These are phyloP conservation scores for Eclectus roratus DNA, from an alignment of 2,113 vertebrate species.

Conservation along the genomic window DNA sequence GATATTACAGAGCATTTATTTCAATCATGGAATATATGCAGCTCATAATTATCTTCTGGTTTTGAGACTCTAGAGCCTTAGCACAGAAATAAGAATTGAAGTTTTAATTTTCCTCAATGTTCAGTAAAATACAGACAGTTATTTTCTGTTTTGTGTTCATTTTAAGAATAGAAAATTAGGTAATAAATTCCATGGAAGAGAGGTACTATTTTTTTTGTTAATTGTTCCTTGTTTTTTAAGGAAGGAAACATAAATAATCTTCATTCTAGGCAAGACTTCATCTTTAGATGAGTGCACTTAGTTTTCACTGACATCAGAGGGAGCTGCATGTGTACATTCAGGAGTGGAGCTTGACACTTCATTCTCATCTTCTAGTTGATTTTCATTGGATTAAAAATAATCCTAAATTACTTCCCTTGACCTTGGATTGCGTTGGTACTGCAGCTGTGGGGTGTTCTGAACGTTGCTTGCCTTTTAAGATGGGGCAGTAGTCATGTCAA, in stretches of 20 bases:
- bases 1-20: constrained; percentile 9
- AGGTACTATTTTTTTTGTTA: neutral
- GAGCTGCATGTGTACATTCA: neutral
- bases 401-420: neutral
- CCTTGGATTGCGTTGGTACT: neutral
- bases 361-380: neutral
- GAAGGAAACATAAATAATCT: neutral
- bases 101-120: neutral
- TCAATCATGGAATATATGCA: neutral
- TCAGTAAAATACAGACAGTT: neutral
- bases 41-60: neutral
- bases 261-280: neutral
- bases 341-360: neutral
- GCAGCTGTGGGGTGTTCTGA: constrained; percentile 41
- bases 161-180: neutral
- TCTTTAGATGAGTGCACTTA: neutral
- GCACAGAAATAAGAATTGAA: neutral
- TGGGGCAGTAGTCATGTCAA: constrained; percentile 43
- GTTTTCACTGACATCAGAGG: constrained; percentile 7
- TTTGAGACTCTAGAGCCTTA: neutral
- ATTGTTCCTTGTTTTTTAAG: neutral
- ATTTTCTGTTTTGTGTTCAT: neutral
- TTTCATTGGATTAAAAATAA: neutral
- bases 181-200: neutral
- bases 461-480: constrained; percentile 51